Evolutionary conservation across 2,113 vertebrate genomes (phyloP), one percentile per base, ranked within the genome.

Genomic region (Chelonoidis abingdonii): DNA sequence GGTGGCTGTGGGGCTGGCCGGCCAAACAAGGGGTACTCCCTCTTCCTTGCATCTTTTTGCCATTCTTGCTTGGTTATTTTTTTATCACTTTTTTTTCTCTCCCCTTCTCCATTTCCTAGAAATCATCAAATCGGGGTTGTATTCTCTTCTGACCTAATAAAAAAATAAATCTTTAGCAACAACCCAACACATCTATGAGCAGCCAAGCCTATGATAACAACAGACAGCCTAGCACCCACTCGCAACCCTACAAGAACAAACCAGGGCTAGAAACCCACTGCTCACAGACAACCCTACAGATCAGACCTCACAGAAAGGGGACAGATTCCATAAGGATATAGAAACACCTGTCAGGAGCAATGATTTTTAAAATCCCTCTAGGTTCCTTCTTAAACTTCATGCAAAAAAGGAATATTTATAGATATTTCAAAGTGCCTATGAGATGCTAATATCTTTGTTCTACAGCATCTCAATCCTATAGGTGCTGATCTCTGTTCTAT

Each of bases 171-270:
- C 90, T 84, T 62, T 41, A 89, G 93, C 53, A 93, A 8, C 53
- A 86, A 86, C 94, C 91, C 62, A 92, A 56, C 50, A 59, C 90
- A 96, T 90, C 95, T 94, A 95, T 97, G 94, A 96, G 96, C 96
- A 97, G 95, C 80, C 8, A 2, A 82, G 96, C 91, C n/a, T 87
- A 47, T 84, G 95, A 92, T 62, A 62, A 65, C 95, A 52, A 59
- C 95, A 52, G 54, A 79, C 72, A 22, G 86, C 38, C n/a, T 80
- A 3, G 82, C 1, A 19, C 24, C 82, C 0, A 52, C 92, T 91
- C 94, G 84, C 87, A 93, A 79, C 92, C 79, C 41, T 80, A 10
- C 90, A 65, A 59, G 11, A 95, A 82, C 95, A 1, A 56, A 69
- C 83, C 88, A 87, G 57, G 47, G 16, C 49, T 94, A 95, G 56